phyloP scores from a whole-genome alignment of 2,113 vertebrate species.

The Serilophus lunatus region DNA sequence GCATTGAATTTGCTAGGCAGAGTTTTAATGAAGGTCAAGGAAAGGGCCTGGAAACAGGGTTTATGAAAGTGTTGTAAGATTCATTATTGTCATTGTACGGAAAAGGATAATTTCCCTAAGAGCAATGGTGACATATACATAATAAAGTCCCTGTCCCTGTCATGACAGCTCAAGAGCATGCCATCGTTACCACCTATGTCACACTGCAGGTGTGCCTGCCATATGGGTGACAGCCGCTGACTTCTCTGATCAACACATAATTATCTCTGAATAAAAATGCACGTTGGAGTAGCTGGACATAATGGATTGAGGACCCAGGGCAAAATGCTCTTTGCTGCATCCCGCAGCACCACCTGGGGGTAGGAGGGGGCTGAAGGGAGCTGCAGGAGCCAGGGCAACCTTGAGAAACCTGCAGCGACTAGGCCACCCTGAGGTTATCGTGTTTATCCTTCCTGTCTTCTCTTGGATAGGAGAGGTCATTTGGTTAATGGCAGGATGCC shows the following conservation, averaged over 20 bases:
- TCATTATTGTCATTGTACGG: conserved; percentile 85
- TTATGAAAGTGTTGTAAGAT: conserved; percentile 81
- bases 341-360: conserved; percentile 80
- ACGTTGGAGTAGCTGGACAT: conserved; percentile 75
- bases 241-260: conserved; percentile 85
- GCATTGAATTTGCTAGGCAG: conserved; percentile 39
- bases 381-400: conserved; percentile 70
- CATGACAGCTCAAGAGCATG: conserved; percentile 82
- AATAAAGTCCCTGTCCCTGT: conserved; percentile 81
- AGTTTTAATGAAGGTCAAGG: conserved; percentile 76
- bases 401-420: conserved; percentile 57
- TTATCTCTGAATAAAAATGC: conserved; percentile 87
- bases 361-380: conserved; percentile 66
- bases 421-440: conserved; percentile 70
- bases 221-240: conserved; percentile 81
- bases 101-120: conserved; percentile 83
- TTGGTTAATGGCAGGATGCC: conserved; percentile 75
- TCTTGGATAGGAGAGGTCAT: conserved; percentile 78
- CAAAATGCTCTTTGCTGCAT: conserved; percentile 73
- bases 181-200: conserved; percentile 84
- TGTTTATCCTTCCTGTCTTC: conserved; percentile 77
- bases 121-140: conserved; percentile 83
- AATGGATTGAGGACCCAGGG: conserved; percentile 85
- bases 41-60: conserved; percentile 66
- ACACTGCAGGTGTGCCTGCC: conserved; percentile 81